Evolutionary conservation across 2,113 vertebrate species (phyloP), one percentile per base, ranked within the genome.

Genomic region (Hypocryptadius cinnamomeus): DNA sequence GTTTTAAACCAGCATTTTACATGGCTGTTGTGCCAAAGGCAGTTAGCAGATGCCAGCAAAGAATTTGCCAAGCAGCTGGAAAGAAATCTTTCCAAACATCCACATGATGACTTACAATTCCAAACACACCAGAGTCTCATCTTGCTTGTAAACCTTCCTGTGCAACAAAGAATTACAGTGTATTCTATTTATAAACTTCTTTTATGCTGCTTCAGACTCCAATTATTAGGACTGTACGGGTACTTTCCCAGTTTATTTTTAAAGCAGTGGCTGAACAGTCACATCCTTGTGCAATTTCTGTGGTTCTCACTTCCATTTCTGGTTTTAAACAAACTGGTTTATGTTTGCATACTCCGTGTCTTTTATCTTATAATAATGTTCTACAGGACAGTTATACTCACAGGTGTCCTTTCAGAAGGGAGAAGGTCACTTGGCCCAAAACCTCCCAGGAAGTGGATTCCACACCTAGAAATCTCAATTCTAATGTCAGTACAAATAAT

Each of bases 111-210:
- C 17, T 83, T 86, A 37, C 14, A 71, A 64, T 73, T 87, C 65
- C 70, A 85, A 89, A 85, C 35, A 77, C 51, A 80, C 30, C 74
- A 70, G 22, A 0, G 3, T 74, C 82, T 76, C 93, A 86, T 88
- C 56, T 85, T 73, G 60, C 94, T 84, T 79, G 79, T 94, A 95
- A 95, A 95, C 42, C 40, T 74, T 74, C 79, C 78, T 83, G 82
- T 84, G 82, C 60, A 84, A 54, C 12, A 12, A 82, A 85, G 31
- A 60, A 28, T 87, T 87, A 90, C 78, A 70, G 74, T 66, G 77
- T 54, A 77, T 76, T 86, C 92, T 68, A 84, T 95, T 93, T 93
- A 94, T 78, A 96, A 94, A 74, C 23, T 78, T 79, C 39, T 87
- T 71, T 42, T 68, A 79, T n/a, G 33, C 39, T 85, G 72, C 66